These are phyloP conservation scores for Drosophila rubida DNA, from an alignment of 2,888 invertebrate species.

Conservation along the genomic window DNA sequence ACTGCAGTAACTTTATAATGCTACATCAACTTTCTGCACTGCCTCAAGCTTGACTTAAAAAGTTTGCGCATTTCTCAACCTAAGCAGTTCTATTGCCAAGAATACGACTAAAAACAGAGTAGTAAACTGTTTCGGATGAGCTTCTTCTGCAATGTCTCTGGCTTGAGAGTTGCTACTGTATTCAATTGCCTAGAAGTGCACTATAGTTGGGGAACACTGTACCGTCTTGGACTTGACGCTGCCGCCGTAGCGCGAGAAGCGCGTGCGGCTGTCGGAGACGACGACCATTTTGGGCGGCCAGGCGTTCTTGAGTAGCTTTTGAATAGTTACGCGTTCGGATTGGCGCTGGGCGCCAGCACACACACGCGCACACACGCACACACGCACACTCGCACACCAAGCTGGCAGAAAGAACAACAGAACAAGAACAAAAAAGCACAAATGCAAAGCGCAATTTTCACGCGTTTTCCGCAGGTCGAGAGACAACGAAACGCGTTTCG, in stretches of 20 bases:
- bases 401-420: not conserved
- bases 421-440: conserved; percentile 5
- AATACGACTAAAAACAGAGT: too few species aligned
- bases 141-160: too few species aligned
- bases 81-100: too few species aligned
- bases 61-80: too few species aligned
- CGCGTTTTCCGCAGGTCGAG: conserved; percentile 7
- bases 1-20: too few species aligned
- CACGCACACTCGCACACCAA: conserved; percentile 12
- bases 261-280: conserved; percentile 82
- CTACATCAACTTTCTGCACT: too few species aligned
- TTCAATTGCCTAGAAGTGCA: too few species aligned
- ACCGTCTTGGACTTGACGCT: conserved; percentile 83
- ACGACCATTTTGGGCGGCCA: conserved; percentile 81
- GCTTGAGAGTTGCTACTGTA: too few species aligned
- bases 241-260: conserved; percentile 79
- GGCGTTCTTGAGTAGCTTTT: conserved; percentile 63
- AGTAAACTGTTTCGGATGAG: too few species aligned
- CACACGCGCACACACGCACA: conserved; percentile 16
- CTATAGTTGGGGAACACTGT: not conserved
- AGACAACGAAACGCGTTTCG: conserved; percentile 45
- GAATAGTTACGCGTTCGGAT: conserved; percentile 56
- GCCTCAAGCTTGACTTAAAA: too few species aligned
- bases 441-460: conserved; percentile 15
- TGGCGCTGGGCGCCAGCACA: conserved; percentile 46